Conservation (phyloP, 2,797 vertebrate species). For the Bradypodion pumilum region DNA sequence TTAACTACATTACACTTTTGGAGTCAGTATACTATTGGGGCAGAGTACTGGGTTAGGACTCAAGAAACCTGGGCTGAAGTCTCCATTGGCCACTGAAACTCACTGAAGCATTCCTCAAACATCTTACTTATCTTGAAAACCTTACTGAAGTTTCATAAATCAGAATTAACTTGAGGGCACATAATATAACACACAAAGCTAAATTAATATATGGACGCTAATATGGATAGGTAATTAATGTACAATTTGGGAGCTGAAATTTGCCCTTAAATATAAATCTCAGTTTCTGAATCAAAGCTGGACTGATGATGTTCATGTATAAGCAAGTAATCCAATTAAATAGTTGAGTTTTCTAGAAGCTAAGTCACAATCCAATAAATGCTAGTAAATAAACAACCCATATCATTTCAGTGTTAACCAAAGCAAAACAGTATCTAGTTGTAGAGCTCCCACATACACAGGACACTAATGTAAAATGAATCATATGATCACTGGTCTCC, state of each 20-base stretch:
- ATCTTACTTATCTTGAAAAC: no score
- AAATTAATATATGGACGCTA: neutral
- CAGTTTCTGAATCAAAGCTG: neutral
- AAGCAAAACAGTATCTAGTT: neutral
- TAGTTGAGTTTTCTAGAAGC: neutral
- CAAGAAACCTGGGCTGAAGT: no score
- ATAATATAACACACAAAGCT: neutral
- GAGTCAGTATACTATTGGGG: no score
- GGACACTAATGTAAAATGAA: neutral
- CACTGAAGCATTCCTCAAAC: no score
- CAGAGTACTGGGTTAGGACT: no score
- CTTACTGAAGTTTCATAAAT: no score
- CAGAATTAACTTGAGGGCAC: no score
- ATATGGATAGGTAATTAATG: neutral
- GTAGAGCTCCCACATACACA: neutral
- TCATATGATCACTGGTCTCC: neutral
- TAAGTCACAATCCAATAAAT: neutral
- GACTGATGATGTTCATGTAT: neutral
- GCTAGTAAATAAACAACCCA: neutral
- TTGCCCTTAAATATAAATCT: neutral
- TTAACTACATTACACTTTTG: no score
- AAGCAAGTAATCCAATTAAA: neutral
- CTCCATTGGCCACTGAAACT: no score
- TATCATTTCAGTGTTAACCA: conserved; percentile 3
- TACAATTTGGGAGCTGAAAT: neutral